Base-by-base conservation (phyloP, 2,113 vertebrate genomes). In the Eulacestoma nigropectus region DNA sequence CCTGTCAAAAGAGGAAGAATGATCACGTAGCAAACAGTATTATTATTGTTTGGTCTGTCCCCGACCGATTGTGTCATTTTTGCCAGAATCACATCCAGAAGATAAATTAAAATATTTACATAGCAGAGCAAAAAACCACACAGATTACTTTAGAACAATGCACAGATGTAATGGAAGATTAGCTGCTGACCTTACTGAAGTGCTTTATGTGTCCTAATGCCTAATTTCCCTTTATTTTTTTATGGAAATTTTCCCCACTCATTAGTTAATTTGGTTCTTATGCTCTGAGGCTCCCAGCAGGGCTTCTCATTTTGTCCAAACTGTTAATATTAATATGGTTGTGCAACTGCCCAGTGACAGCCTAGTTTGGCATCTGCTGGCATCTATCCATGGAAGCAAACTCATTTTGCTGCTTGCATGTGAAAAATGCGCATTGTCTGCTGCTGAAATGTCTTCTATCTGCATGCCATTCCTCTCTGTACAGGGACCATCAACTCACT, bases 1-100 rank as follows among this genome's bases (percentile, higher is more conserved):
- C 25, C 47, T 68, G 27, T 68, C 35, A 70, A 47, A 80, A n/a
- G 15, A 80, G 63, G 49, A 83, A 53, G 42, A 75, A 90, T 16
- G 14, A 47, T 29, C 42, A 39, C 14, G 8, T 1, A 18, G 20
- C 29, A 87, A 77, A 77, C 27, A 47, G 41, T 57, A 37, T 63
- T 4, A 16, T 50, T 72, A 16, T 27, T 78, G 13, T 67, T 63
- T 1, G 0, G 11, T 42, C 49, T 4, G 0, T 62, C 56, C 15
- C 23, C 1, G 3, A 65, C 32, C 8, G 25, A 5, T 42, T 57
- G 39, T 67, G 39, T 84, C 13, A 32, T 68, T 81, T 93, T 60
- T 89, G 9, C 29, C 18, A 59, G 56, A 87, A 50, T 74, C 11
- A 25, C 39, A 80, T 42, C 39, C 52, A 82, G 76, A 68, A 93